Conservation (phyloP, 2,797 vertebrate species). For the Tamandua tetradactyla region DNA sequence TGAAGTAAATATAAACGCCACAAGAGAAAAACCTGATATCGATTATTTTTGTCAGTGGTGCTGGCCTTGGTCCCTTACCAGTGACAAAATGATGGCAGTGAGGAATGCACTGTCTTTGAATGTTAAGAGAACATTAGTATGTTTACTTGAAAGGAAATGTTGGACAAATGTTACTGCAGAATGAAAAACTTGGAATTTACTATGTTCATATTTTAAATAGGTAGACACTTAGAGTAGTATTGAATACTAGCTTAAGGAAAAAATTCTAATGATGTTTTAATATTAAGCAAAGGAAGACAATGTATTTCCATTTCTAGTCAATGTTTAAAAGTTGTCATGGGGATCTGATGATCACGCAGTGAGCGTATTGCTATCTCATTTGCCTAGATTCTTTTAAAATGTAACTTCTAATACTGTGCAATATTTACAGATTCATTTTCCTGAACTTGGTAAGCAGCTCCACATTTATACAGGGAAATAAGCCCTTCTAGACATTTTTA, state of each 20-base stretch:
- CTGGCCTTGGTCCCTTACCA: not conserved
- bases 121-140: not conserved
- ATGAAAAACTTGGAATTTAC: not conserved
- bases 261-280: not conserved
- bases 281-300: not conserved
- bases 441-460: not conserved
- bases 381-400: not conserved
- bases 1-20: not conserved
- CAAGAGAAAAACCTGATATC: not conserved
- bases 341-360: not conserved
- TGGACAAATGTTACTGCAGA: not conserved
- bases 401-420: not conserved
- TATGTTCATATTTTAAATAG: not conserved
- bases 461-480: not conserved
- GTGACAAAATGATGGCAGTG: not conserved
- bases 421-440: slow-evolving; percentile 3
- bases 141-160: not conserved
- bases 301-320: not conserved
- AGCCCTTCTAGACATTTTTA: not conserved
- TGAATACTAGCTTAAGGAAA: not conserved
- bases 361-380: not conserved
- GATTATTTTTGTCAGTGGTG: not conserved
- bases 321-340: not conserved
- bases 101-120: not conserved
- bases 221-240: not conserved